These are phyloP conservation scores for Sebastes flavidus DNA, from an alignment of 2,797 vertebrate genomes.

Conservation along the genomic window DNA sequence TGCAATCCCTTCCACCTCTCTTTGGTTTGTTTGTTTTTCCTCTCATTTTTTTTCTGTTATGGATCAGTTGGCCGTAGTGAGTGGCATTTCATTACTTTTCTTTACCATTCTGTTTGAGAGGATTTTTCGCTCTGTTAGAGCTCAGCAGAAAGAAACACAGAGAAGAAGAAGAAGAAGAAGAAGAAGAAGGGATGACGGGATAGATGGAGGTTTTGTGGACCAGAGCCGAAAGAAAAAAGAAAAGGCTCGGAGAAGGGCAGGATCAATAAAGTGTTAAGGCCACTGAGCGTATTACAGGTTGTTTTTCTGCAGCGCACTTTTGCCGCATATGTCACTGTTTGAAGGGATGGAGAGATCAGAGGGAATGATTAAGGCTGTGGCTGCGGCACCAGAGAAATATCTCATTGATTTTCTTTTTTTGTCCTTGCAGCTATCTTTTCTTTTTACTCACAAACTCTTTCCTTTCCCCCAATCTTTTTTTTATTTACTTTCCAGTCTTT, in stretches of 20 bases:
- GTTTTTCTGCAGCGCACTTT: constrained; percentile 42
- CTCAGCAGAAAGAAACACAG: background rate
- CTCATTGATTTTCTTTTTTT: constrained; percentile 46
- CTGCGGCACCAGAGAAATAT: constrained; percentile 25
- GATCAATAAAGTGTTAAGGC: constrained; percentile 57
- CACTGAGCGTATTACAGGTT: constrained; percentile 46
- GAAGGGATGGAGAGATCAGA: constrained; percentile 53
- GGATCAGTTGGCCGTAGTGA: background rate
- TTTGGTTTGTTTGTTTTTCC: background rate
- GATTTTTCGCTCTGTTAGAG: constrained; percentile 1
- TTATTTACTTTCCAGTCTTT: background rate
- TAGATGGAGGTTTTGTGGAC: constrained; percentile 4
- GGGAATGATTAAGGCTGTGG: constrained; percentile 31
- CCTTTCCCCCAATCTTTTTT: background rate
- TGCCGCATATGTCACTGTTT: constrained; percentile 47
- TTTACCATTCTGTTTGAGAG: constrained; percentile 1
- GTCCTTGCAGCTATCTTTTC: constrained; percentile 11
- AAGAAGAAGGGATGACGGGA: background rate
- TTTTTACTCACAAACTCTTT: background rate
- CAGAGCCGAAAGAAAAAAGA: background rate
- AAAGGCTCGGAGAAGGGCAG: background rate
- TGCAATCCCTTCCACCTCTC: background rate
- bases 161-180: background rate
- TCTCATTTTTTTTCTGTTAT: background rate
- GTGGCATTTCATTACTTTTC: background rate